A percentile compares a stretch with the other conserved stretches of the same genome.
These are phyloP conservation scores for Rhabdophis nuchalis DNA, from an alignment of 2,797 vertebrate species.

Conservation along the genomic window DNA sequence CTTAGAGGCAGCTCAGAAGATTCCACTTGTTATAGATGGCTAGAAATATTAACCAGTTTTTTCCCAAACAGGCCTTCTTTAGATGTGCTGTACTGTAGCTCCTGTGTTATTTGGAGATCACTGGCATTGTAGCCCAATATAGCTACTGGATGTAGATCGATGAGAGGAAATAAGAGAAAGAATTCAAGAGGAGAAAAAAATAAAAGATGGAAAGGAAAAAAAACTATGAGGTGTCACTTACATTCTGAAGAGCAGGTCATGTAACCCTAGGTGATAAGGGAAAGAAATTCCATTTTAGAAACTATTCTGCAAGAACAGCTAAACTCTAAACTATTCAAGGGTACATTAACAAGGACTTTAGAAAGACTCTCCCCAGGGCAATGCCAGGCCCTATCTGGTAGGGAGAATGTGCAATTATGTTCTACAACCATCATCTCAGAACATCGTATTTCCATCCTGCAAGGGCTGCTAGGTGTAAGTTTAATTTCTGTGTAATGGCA, in stretches of 20 bases:
- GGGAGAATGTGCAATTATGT: not conserved
- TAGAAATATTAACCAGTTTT: not conserved
- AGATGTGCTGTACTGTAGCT: not conserved
- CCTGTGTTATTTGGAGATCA: not conserved
- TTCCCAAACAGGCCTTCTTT: not conserved
- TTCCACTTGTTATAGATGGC: not conserved
- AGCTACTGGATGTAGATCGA: too few species aligned
- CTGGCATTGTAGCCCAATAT: not conserved
- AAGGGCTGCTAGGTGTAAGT: not conserved
- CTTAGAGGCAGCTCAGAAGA: not conserved
- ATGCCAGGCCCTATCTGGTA: not conserved
- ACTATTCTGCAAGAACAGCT: not conserved
- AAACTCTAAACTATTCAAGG: not conserved
- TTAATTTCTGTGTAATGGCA: not conserved
- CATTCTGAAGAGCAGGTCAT: constrained; percentile 82
- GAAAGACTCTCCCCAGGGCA: not conserved
- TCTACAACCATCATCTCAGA: not conserved
- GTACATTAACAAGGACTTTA: not conserved
- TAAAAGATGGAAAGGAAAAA: rapidly evolving
- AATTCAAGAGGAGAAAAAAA: not conserved
- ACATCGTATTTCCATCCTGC: not conserved
- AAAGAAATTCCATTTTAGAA: rapidly evolving
- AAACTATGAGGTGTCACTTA: constrained; percentile 60
- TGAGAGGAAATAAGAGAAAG: not conserved
- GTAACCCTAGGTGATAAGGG: constrained; percentile 71